Conservation (phyloP, 2,113 vertebrate species). For the Tychaedon coryphoeus region DNA sequence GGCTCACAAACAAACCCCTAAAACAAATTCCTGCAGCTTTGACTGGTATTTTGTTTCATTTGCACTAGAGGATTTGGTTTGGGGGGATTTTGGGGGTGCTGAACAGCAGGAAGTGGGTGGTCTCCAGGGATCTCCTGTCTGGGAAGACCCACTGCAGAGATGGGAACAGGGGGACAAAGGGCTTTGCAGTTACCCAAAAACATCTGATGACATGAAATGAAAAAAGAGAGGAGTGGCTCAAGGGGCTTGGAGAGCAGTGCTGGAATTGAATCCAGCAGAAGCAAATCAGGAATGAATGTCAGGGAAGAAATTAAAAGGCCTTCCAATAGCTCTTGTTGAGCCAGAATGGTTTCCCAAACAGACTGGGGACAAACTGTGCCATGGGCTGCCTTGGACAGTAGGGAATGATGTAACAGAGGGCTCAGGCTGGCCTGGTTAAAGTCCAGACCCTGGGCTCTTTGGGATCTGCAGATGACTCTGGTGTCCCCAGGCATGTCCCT, state of each 20-base stretch:
- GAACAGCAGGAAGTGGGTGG: background rate
- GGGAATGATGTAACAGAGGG: background rate
- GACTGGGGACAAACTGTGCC: background rate
- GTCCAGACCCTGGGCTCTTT: background rate
- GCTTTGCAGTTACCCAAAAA: background rate
- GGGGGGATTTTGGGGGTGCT: background rate
- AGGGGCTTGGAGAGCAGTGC: background rate
- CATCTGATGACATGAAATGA: background rate
- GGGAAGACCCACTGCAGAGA: rapidly evolving
- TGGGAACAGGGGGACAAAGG: background rate
- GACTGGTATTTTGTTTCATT: background rate
- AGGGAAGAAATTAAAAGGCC: background rate
- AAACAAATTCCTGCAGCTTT: background rate
- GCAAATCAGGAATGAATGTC: background rate
- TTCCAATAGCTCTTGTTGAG: background rate
- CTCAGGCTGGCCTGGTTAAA: background rate
- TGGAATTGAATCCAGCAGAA: background rate
- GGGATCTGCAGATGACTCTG: background rate
- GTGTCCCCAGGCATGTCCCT: background rate
- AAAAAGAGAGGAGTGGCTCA: background rate
- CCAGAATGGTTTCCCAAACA: background rate
- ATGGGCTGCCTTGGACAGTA: background rate
- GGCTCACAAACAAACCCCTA: background rate
- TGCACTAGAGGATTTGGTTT: background rate
- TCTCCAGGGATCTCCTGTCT: background rate